Conservation (phyloP, 1,140 invertebrate genomes). For the Tetraneura akinire region DNA sequence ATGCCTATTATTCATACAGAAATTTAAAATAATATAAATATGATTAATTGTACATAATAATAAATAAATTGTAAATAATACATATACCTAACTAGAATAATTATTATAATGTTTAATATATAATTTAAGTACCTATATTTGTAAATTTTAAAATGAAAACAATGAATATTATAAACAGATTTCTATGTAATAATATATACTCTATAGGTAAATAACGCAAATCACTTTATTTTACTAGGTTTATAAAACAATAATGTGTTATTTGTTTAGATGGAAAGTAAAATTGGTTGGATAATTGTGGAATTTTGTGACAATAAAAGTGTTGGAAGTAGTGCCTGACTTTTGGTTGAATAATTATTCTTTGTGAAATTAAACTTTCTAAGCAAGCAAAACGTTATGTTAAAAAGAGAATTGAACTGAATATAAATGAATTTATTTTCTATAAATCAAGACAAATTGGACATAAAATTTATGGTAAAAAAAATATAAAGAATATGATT, state of each 20-base stretch:
- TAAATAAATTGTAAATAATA: not conserved
- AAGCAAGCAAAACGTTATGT: not conserved
- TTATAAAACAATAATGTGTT: no score
- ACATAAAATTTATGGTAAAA: not conserved
- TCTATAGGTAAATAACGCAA: no score
- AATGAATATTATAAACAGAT: no score
- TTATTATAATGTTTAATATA: no score
- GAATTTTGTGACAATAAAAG: not conserved
- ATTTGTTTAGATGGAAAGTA: not conserved
- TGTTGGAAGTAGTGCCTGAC: not conserved
- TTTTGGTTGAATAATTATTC: not conserved
- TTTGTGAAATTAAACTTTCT: not conserved
- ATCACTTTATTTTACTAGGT: no score
- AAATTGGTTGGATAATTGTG: not conserved
- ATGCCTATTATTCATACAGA: conserved; percentile 7
- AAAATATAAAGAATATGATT: not conserved
- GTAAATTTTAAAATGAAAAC: no score
- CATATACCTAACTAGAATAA: no score
- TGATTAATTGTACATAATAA: no score
- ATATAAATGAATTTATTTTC: not conserved
- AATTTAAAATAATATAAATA: no score
- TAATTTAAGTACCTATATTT: no score
- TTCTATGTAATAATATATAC: no score
- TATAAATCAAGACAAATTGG: not conserved
- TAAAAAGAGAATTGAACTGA: not conserved